Evolutionary conservation across 2,888 invertebrate genomes (phyloP), one percentile per base, ranked within the genome.

Genomic region (Leucozona laternaria): DNA sequence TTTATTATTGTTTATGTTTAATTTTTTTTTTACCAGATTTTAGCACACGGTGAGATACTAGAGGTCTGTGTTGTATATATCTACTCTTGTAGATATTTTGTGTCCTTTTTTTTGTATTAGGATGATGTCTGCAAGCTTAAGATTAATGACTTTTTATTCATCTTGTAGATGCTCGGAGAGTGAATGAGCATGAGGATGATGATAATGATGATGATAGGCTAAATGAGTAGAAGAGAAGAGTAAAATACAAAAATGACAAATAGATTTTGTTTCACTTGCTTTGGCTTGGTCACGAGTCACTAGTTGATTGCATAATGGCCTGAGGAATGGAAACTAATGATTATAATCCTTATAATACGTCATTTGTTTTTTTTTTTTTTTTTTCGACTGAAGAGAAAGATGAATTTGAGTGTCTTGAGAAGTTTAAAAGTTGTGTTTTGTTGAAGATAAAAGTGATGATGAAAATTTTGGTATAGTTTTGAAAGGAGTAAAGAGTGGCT

Each of bases 261-360:
- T 79, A 58, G 72, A 17, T 66, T 72, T 73, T 40, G 57, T 37
- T 64, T 73, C 48, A 34, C 11, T 57, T n/a, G 25, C 45, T 48
- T 66, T 43, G 11, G 58, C 53, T 53, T 53, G 34, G 66, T 53
- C 48, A 50, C 64, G 57, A 81, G 77, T 77, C 71, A 82, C 81
- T 66, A 82, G 81, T 77, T 82, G 81, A 82, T 82, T 82, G 81
- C 77, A 82, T 82, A 82, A 82, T 72, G 64, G 64, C 31, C 60
- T 57, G 77, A 58, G 66, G 71, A 58, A 77, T 66, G 43, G 7
- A 55, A 58, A 34, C 66, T 58, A 66, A 77, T 71, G 55, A 34
- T 57, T 34, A 20, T 66, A 48, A 66, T 66, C 48, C 13, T 48
- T 66, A 48, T 66, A 48, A 48, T 31, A 48, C 48, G 15, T 31